A percentile compares a stretch with the other conserved stretches of the same genome.
Conservation (phyloP, 1,140 invertebrate species). For the Apis cerana region DNA sequence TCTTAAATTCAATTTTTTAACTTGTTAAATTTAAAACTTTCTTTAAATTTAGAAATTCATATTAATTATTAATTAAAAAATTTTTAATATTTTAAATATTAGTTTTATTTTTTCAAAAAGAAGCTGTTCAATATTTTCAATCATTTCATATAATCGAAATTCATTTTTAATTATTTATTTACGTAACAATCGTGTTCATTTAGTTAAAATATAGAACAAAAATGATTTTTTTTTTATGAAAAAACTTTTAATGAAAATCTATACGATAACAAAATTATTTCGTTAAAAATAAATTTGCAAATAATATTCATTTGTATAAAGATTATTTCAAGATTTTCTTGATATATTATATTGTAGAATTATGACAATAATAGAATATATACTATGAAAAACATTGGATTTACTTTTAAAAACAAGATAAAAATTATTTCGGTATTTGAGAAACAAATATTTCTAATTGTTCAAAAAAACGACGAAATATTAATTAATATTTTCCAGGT, state of each 20-base stretch:
- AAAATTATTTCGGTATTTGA: constrained; percentile 21
- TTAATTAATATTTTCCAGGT: constrained; percentile 79
- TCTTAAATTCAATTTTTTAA: too few relatives aligned
- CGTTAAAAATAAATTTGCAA: neutral
- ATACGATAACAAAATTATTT: neutral
- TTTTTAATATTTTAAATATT: too few relatives aligned
- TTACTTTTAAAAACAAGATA: neutral
- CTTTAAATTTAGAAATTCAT: constrained; percentile 16
- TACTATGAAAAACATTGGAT: neutral
- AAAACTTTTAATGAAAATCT: neutral
- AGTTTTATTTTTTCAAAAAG: constrained; percentile 11
- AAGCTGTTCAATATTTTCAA: neutral
- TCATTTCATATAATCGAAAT: constrained; percentile 1
- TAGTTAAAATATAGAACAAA: neutral
- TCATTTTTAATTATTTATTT: neutral
- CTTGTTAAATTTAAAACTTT: too few relatives aligned
- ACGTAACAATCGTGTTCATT: neutral
- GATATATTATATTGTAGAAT: neutral
- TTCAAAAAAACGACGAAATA: neutral
- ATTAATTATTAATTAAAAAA: too few relatives aligned
- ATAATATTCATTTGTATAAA: neutral
- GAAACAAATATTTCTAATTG: neutral
- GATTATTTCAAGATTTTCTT: neutral
- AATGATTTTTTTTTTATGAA: neutral
- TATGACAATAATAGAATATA: too few relatives aligned